Evolutionary conservation across 2,888 invertebrate species (phyloP).

Genomic region (Cryptocheilus praepositus): DNA sequence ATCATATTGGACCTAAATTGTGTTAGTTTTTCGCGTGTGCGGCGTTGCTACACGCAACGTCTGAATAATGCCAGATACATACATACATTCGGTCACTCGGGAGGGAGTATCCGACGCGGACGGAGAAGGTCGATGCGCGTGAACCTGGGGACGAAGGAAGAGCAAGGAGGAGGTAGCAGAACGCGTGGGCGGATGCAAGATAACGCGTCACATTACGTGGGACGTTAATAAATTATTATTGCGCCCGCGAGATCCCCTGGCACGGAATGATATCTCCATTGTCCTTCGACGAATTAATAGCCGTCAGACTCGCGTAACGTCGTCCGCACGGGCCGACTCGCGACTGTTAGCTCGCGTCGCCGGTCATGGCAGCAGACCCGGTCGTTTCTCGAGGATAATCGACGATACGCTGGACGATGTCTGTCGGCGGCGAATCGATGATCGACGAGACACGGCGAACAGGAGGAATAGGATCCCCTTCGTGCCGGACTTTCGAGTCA

Average conservation of each 20-base stretch:
- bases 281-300: conserved; percentile 66
- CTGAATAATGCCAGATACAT: too few relatives aligned
- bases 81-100: neutral
- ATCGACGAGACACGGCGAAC: conserved; percentile 19
- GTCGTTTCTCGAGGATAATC: neutral
- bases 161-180: conserved; percentile 53
- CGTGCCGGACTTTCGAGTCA: conserved; percentile 12
- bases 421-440: conserved; percentile 17
- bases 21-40: neutral
- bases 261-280: conserved; percentile 67
- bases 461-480: neutral
- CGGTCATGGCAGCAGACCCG: conserved; percentile 7
- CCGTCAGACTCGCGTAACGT: conserved; percentile 25
- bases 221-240: conserved; percentile 68
- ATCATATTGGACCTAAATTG: too few relatives aligned
- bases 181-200: conserved; percentile 63
- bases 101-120: neutral
- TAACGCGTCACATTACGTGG: conserved; percentile 61
- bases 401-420: neutral
- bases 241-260: conserved; percentile 51
- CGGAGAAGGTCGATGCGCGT: neutral
- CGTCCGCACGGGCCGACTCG: conserved; percentile 10
- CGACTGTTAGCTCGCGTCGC: conserved; percentile 17
- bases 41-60: neutral
- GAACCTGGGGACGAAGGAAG: conserved; percentile 11